These are phyloP conservation scores for Halictus quadricinctus DNA, from an alignment of 2,888 invertebrate species.

Conservation along the genomic window DNA sequence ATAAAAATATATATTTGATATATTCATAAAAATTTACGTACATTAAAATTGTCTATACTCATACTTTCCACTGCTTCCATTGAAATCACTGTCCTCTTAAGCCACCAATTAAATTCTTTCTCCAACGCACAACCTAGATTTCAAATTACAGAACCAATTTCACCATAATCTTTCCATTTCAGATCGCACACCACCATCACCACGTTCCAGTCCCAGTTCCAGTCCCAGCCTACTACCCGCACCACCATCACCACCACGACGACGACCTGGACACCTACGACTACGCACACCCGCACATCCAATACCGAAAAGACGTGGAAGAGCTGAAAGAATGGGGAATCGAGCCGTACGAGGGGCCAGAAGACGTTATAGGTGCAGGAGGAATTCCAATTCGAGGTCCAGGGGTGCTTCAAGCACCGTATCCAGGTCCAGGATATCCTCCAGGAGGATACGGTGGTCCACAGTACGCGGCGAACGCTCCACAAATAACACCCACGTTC, in stretches of 20 bases:
- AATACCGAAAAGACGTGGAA: conserved; percentile 79
- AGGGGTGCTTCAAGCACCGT: conserved; percentile 52
- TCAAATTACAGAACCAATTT: background rate
- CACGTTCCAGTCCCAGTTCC: conserved; percentile 83
- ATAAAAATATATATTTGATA: too few species aligned
- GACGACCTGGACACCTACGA: conserved; percentile 79
- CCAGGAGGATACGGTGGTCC: conserved; percentile 61
- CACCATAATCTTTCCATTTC: conserved; percentile 59
- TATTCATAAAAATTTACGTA: too few species aligned
- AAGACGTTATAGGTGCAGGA: conserved; percentile 51
- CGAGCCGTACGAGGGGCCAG: conserved; percentile 75
- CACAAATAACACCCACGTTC: conserved; percentile 62
- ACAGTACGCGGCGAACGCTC: conserved; percentile 67
- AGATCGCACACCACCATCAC: conserved; percentile 91
- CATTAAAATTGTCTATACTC: background rate
- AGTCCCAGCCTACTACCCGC: conserved; percentile 77
- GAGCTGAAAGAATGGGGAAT: conserved; percentile 81
- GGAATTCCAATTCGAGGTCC: conserved; percentile 41
- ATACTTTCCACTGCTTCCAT: background rate
- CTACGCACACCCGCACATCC: conserved; percentile 79
- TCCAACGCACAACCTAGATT: background rate
- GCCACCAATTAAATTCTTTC: background rate
- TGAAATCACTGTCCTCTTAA: background rate
- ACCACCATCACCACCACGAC: conserved; percentile 75
- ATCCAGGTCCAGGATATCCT: conserved; percentile 39